Evolutionary conservation across 1,140 invertebrate species (phyloP), one percentile per base, ranked within the genome.

Genomic region (Drosophila tsacasi): DNA sequence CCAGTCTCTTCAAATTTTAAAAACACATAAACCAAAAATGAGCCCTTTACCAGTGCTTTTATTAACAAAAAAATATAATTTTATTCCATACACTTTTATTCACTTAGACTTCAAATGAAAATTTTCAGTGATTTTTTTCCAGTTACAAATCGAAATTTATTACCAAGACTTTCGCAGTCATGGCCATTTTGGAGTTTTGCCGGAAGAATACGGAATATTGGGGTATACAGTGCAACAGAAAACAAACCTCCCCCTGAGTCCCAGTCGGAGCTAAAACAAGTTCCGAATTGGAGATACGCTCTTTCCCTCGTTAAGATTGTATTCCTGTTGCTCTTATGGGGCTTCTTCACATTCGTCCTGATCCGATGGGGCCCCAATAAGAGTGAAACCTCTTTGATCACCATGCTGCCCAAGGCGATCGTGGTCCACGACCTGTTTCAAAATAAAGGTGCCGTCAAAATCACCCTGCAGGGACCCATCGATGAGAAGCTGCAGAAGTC

Each of bases 101-200:
- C 12, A 54, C n/a, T 21, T 37, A 23, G 52, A 15, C 69, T 60
- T 35, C 30, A 35, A 54, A 35, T 49, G 47, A 49, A 49, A n/a
- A 10, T 25, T 49, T 49, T 49, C 0, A 49, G 13, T 52, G 2
- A 52, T 8, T 52, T 52, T 52, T 52, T 49, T 32, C 6, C n/a
- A 19, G n/a, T 19, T 35, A 35, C 6, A 54, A 54, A 54, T 54
- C 19, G 4, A 54, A 54, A n/a, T 27, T 12, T 52, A n/a, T 19
- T 30, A 30, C 25, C n/a, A n/a, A 5, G 6, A 52, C 1, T 52
- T 13, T 52, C 49, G 12, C 2, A 19, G 23, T n/a, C 23, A 47
- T 47, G 46, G 46, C 13, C 46, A 15, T 17, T 17, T 23, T 47
- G 46, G 21, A 47, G 21, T 25, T 47, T 47, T 47, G 46, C 46